Evolutionary conservation across 2,888 invertebrate genomes (phyloP), one percentile per base, ranked within the genome.

Genomic region (Yponomeuta malinellus): DNA sequence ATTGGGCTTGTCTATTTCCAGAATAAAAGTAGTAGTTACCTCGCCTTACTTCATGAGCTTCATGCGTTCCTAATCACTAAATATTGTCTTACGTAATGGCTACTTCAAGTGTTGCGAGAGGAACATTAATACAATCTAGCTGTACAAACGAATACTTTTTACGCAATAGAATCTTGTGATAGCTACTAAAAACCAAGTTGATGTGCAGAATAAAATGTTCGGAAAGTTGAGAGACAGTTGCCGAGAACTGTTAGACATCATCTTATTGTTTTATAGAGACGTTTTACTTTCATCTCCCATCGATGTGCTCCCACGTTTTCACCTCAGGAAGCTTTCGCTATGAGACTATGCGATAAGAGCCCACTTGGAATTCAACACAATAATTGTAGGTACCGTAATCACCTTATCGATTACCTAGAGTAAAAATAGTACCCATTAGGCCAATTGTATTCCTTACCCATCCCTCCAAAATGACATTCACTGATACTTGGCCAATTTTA

Each of bases 301-400:
- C 52, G 71, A 67, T 63, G n/a, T 33, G 71, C 82, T 91, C 90
- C 87, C 90, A 91, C 90, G 90, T 89, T 90, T 89, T 89, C 86
- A 86, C 86, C 81, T 15, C 15, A 88, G 81, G 78, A 82, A 78
- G 87, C 88, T 88, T 89, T 90, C 90, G 85, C 86, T 82, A 33
- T 67, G 43, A 12, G 67, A 29, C 64, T 23, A 10, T 23, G 64
- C n/a, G 64, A n/a, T 64, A 64, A 15, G 52, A 15, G 52, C 15
- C 2, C 43, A 43, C 43, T 1, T 43, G 43, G 4, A n/a, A 63
- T n/a, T 15, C 63, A 10, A 63, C 15, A 23, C 23, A 63, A 15
- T n/a, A 15, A 63, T 15, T 6, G 15, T 15, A 63, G 23, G 5
- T 63, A n/a, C 15, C 6, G 33, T 33, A 33, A 33, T 33, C 4